Conservation (phyloP, 2,113 vertebrate species). For the Chauna torquata region DNA sequence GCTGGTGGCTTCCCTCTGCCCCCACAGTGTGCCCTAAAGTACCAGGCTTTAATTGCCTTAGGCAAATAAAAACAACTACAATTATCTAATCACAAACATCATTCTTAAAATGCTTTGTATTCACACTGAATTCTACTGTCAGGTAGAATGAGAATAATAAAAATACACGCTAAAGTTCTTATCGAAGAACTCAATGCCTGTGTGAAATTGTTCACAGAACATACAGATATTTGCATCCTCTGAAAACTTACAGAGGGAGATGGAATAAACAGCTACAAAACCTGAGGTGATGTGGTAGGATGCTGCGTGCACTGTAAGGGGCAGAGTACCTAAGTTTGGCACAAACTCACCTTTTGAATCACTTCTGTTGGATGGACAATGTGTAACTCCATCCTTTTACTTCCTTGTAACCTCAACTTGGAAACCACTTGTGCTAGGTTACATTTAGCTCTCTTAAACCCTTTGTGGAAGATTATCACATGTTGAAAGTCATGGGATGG, state of each 20-base stretch:
- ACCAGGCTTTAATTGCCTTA: not conserved
- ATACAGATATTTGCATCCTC: not conserved
- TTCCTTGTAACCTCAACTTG: not conserved
- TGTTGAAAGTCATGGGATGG: not conserved
- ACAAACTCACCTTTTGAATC: not conserved
- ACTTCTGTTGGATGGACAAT: not conserved
- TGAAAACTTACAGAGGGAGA: not conserved
- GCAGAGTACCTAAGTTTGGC: not conserved
- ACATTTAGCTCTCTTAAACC: not conserved
- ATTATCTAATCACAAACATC: not conserved
- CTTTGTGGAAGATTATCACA: not conserved
- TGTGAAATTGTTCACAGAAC: not conserved
- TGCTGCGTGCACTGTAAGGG: not conserved
- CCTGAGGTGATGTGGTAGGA: not conserved
- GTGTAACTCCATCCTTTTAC: not conserved
- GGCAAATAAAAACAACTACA: not conserved
- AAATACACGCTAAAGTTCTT: not conserved
- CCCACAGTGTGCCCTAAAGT: not conserved
- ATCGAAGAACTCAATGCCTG: not conserved
- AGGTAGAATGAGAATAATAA: not conserved
- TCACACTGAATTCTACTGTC: not conserved
- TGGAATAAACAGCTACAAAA: not conserved
- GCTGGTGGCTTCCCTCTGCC: not conserved
- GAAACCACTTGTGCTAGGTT: not conserved
- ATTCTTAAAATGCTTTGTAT: not conserved